These are phyloP conservation scores for Allolobophora icterica DNA, from an alignment of 2,888 invertebrate species.

Conservation along the genomic window DNA sequence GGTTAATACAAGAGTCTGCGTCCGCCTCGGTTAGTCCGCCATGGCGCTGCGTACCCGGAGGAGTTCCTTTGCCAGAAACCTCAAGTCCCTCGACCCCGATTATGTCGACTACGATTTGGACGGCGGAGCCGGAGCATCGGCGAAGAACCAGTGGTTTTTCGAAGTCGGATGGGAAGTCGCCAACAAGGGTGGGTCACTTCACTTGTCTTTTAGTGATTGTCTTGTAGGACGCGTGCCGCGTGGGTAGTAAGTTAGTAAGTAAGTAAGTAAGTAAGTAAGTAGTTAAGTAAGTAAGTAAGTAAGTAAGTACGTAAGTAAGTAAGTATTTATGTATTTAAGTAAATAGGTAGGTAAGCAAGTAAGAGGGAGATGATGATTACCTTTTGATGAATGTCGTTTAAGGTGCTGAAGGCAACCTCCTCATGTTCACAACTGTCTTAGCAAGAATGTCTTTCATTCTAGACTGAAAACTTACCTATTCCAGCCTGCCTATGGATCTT, in stretches of 20 bases:
- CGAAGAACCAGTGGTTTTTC: slow-evolving; percentile 90
- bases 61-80: slow-evolving; percentile 22
- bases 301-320: too few species aligned
- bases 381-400: background rate
- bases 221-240: background rate
- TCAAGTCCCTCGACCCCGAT: background rate
- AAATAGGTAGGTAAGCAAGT: background rate
- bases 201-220: background rate
- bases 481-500: too few species aligned
- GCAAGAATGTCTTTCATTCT: too few species aligned
- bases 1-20: background rate
- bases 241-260: background rate
- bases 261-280: too few species aligned
- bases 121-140: slow-evolving; percentile 39
- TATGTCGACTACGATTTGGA: slow-evolving; percentile 34
- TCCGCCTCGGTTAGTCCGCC: background rate
- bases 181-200: slow-evolving; percentile 79
- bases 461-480: too few species aligned
- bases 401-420: too few species aligned
- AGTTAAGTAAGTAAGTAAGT: background rate
- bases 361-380: background rate
- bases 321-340: too few species aligned
- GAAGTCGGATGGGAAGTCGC: slow-evolving; percentile 99
- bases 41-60: background rate
- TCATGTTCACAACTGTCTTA: too few species aligned